Evolutionary conservation across 2,113 vertebrate species (phyloP).

Genomic region (Dolichotis patagonum): DNA sequence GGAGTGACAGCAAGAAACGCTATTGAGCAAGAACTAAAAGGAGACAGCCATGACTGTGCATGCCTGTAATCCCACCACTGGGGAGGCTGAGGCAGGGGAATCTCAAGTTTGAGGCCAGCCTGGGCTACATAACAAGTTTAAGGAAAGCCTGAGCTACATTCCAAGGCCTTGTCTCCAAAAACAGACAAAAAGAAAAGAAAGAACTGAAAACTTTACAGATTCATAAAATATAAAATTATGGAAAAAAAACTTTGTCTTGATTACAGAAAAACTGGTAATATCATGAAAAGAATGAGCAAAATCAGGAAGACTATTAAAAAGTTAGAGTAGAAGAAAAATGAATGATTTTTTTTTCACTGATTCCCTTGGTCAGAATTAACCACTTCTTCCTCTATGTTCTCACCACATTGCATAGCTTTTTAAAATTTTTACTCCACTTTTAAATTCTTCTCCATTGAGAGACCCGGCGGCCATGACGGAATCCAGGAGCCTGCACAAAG

Average conservation of each 20-base stretch:
- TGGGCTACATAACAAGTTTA: neutral
- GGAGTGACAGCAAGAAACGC: neutral
- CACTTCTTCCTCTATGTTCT: neutral
- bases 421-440: neutral
- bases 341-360: neutral
- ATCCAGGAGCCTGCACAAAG: too few relatives aligned
- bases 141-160: neutral
- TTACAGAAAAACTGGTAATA: slow-evolving; percentile 27
- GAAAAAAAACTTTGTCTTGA: slow-evolving; percentile 6
- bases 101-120: neutral
- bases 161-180: neutral
- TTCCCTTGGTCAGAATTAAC: neutral
- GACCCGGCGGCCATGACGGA: too few relatives aligned
- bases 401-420: neutral
- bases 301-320: neutral
- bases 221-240: neutral
- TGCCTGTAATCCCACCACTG: neutral
- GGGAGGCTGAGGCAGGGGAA: neutral
- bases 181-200: neutral
- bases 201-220: neutral
- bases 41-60: neutral
- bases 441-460: neutral
- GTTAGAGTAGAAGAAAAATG: neutral
- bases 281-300: neutral
- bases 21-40: neutral